Base-by-base conservation (phyloP, 2,888 invertebrate species). In the Taenaris catops region DNA sequence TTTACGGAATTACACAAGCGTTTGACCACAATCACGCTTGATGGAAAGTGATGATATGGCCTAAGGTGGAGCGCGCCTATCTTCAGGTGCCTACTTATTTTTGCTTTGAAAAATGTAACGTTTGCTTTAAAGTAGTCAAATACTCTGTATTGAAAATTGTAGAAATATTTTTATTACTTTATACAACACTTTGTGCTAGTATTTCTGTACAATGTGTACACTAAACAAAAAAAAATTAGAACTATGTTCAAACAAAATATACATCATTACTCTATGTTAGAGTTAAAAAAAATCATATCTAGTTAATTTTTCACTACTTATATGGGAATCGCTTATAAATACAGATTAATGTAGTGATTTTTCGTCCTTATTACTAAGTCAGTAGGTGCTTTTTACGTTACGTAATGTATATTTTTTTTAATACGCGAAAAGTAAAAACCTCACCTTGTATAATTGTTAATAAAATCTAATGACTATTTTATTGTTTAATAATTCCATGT, bases 191-290 rank as follows among this genome's bases (percentile, higher is more conserved):
- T 48, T 51, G 51, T 49, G 49, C 48, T 41, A 29, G 18, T 29
- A 36, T 27, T 26, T 41, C 48, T 44, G 35, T 45, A 48, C 46
- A 19, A 49, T 25, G 34, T 39, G 44, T 49, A 44, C 23, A 19
- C 10, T 20, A 28, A 10, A 20, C 19, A 28, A 34, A 34, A 35
- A 42, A 48, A 37, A 38, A 48, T 18, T 11, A 69, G 79, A 79
- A 79, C 79, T 79, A 72, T 71, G 79, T 79, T 79, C 79, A 69
- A 67, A 63, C 70, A 49, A 69, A 70, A 75, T 72, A 73, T 72
- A 75, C 68, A 74, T 9, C 8, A 29, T 29, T 17, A 23, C 32
- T 11, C 19, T 26, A 9, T 14, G 6, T 8, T 32, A 23, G 8
- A 37, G 21, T 21, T 27, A 34, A 2, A 9, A 23, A 23, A 11